These are phyloP conservation scores for Tarsius wallacei DNA, from an alignment of 2,797 vertebrate genomes.

Conservation along the genomic window DNA sequence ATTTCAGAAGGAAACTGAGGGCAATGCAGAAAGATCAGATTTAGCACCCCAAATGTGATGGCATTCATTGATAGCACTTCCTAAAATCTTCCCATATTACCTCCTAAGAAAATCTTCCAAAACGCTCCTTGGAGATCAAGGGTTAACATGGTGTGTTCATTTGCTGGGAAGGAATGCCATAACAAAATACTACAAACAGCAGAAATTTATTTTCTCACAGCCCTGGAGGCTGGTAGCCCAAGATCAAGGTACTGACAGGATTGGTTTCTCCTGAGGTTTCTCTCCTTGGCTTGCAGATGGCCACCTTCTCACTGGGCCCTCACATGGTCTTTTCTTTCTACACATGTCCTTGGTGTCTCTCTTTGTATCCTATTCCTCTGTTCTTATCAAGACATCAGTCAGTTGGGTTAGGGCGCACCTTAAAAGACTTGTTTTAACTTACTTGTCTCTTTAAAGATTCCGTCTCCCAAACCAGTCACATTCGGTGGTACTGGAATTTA, in stretches of 20 bases:
- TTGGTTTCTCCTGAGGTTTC: background rate
- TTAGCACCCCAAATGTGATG: background rate
- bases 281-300: background rate
- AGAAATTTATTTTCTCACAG: background rate
- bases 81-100: background rate
- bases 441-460: background rate
- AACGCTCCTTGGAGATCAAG: background rate
- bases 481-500: background rate
- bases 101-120: background rate
- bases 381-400: background rate
- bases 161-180: background rate
- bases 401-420: background rate
- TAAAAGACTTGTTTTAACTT: background rate
- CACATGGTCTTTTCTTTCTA: background rate
- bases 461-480: background rate
- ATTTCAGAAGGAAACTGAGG: background rate
- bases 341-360: background rate
- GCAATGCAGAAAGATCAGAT: background rate
- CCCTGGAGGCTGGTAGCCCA: background rate
- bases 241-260: background rate
- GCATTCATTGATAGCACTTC: background rate
- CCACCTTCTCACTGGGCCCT: background rate
- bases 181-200: background rate
- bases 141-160: background rate
- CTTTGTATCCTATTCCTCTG: background rate